A percentile compares a stretch with the other conserved stretches of the same genome.
Evolutionary conservation across 1,140 invertebrate genomes (phyloP).

Genomic region (Lutraria rhynchaena): DNA sequence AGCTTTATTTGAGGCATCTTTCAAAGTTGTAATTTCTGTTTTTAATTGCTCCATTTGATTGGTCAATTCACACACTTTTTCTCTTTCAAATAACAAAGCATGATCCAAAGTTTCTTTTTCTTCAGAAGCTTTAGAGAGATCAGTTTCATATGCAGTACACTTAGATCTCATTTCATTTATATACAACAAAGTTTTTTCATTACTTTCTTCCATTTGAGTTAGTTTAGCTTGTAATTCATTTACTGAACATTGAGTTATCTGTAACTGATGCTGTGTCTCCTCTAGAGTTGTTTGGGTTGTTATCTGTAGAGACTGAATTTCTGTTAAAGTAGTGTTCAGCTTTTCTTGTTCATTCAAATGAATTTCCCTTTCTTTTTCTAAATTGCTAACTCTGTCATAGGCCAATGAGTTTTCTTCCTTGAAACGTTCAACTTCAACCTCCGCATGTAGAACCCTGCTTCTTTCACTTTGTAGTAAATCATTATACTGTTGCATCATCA

Average conservation of each 20-base stretch:
- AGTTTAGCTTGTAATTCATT: conserved; percentile 14
- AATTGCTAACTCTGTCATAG: not conserved
- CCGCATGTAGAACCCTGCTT: not conserved
- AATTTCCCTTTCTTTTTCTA: conserved; percentile 26
- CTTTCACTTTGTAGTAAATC: not conserved
- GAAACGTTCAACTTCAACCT: conserved; percentile 13
- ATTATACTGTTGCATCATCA: not conserved
- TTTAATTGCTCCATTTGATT: conserved; percentile 20
- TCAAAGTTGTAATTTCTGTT: not conserved
- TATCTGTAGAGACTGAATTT: not conserved
- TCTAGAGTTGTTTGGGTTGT: not conserved
- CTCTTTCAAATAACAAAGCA: not conserved
- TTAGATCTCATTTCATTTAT: not conserved
- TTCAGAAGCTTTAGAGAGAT: not conserved
- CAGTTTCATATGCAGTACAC: not conserved
- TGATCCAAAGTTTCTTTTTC: not conserved
- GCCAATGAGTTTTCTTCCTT: conserved; percentile 16
- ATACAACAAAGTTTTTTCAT: not conserved
- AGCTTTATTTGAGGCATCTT: not conserved
- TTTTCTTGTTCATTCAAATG: conserved; percentile 1
- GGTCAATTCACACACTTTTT: conserved; percentile 1
- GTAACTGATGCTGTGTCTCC: not conserved
- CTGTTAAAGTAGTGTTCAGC: not conserved
- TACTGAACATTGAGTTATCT: not conserved
- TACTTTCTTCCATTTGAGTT: not conserved